Conservation (phyloP, 2,797 vertebrate species). For the Gallinago stenura region DNA sequence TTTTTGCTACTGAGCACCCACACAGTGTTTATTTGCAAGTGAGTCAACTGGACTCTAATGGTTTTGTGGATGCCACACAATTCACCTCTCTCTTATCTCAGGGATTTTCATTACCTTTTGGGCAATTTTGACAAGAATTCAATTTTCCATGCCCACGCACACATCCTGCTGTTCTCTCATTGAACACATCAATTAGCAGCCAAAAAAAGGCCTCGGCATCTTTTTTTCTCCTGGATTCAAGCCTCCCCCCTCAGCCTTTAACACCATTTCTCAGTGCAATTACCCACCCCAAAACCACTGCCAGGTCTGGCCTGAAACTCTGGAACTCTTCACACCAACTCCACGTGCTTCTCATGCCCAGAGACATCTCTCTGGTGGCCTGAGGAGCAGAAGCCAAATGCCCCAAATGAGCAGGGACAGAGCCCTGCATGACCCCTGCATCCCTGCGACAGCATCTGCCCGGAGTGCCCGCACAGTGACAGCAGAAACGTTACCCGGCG, state of each 20-base stretch:
- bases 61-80: constrained; percentile 16
- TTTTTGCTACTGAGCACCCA: neutral
- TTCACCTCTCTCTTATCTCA: constrained; percentile 25
- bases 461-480: accelerated
- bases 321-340: neutral
- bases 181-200: constrained; percentile 25
- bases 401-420: neutral
- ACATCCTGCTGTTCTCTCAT: constrained; percentile 28
- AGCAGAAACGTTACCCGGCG: accelerated
- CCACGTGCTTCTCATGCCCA: neutral
- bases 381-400: neutral
- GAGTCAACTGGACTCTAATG: constrained; percentile 36
- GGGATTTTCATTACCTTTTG: constrained; percentile 59
- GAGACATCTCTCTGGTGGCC: neutral
- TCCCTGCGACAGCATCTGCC: neutral
- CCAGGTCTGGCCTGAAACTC: neutral
- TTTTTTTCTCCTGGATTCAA: neutral
- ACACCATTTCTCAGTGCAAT: neutral
- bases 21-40: constrained; percentile 16
- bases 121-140: constrained; percentile 51
- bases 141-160: constrained; percentile 1
- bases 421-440: accelerated
- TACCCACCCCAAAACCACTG: neutral
- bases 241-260: neutral
- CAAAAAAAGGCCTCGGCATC: neutral